A percentile compares a stretch with the other conserved stretches of the same genome.
Conservation (phyloP, 2,797 vertebrate genomes). For the Dryobates pubescens region DNA sequence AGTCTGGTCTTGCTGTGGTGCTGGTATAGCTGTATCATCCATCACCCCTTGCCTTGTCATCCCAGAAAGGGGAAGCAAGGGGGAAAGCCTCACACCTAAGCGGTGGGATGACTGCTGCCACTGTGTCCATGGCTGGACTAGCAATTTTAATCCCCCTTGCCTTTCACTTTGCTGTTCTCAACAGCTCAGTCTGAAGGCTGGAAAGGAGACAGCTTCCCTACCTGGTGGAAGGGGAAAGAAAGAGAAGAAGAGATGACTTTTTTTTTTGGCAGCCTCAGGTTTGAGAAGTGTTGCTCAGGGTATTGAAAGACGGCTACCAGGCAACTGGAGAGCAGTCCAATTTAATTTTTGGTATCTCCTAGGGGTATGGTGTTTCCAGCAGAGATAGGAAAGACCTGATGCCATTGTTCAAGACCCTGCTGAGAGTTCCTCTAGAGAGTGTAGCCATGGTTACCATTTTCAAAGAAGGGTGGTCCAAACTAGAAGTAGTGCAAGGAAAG, state of each 20-base stretch:
- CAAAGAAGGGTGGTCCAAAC: background rate
- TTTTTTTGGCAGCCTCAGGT: background rate
- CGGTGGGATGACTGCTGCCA: background rate
- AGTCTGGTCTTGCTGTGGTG: background rate
- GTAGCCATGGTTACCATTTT: background rate
- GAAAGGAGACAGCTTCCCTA: background rate
- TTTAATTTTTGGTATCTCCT: background rate
- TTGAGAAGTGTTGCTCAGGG: background rate
- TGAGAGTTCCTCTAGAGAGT: background rate
- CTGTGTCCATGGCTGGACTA: rapidly evolving
- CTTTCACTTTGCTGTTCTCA: background rate
- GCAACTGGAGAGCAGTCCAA: background rate
- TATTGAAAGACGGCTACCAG: background rate
- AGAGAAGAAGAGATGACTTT: background rate
- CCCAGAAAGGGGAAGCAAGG: background rate
- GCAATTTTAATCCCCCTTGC: background rate
- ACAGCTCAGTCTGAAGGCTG: background rate
- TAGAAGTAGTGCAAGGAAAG: background rate
- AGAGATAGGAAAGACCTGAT: background rate
- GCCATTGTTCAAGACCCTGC: background rate
- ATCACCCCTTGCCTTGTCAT: background rate
- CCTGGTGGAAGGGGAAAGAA: background rate
- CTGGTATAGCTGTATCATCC: background rate
- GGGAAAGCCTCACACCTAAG: background rate
- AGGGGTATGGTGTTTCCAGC: too few species aligned